A percentile compares a stretch with the other conserved stretches of the same genome.
Conservation (phyloP, 2,888 invertebrate species). For the Lithosia quadra region DNA sequence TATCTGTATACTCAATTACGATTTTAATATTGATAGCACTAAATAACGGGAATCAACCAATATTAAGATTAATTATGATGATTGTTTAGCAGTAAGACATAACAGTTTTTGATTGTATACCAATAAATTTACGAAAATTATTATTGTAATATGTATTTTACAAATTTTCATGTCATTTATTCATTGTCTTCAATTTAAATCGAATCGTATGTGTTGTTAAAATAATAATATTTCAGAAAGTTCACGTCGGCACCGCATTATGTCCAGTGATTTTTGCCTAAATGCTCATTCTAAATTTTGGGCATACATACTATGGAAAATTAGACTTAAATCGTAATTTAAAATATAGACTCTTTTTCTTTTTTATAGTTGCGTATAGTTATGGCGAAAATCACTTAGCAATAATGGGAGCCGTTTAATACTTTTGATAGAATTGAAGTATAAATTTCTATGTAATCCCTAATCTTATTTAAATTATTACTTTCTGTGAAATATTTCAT, state of each 20-base stretch:
- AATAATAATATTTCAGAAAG: conserved; percentile 29
- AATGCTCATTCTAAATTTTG: conserved; percentile 14
- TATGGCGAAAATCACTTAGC: conserved; percentile 32
- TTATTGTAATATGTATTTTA: conserved; percentile 51
- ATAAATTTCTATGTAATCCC: conserved; percentile 18
- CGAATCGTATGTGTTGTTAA: conserved; percentile 39
- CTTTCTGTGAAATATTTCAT: conserved; percentile 32
- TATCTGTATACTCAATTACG: conserved; percentile 54
- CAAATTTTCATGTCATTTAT: conserved; percentile 51
- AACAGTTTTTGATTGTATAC: conserved; percentile 67
- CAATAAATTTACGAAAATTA: conserved; percentile 56
- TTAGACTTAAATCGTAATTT: conserved; percentile 27
- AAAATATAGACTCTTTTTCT: conserved; percentile 27
- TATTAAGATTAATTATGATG: conserved; percentile 52
- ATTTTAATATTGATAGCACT: conserved; percentile 55
- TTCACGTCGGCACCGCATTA: conserved; percentile 21
- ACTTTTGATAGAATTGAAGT: conserved; percentile 29
- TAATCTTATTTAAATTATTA: conserved; percentile 18
- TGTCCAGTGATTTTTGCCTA: conserved; percentile 35
- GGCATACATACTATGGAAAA: conserved; percentile 24
- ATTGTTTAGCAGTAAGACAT: conserved; percentile 56
- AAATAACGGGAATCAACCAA: conserved; percentile 58
- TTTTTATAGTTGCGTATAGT: conserved; percentile 27
- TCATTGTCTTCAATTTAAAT: conserved; percentile 47
- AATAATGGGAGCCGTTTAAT: conserved; percentile 22